Base-by-base conservation (phyloP, 2,888 invertebrate species). In the Orthosia incerta region DNA sequence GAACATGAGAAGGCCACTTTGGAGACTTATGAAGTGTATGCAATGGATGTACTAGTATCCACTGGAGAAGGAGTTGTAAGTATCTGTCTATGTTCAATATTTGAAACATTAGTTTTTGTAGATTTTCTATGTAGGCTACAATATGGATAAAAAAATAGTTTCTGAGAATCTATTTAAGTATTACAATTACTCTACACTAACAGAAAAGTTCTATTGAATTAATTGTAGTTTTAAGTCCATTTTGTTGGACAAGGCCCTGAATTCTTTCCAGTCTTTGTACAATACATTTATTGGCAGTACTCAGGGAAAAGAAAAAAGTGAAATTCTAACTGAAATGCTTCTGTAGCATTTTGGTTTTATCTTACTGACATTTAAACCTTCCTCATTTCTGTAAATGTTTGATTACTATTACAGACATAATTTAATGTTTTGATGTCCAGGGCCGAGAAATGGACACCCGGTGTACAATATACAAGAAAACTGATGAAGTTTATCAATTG, bases 391-490 rank as follows among this genome's bases (percentile, higher is more conserved):
- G 26, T 16, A 0, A 57, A 57, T 39, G 45, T 7, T 18, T n/a
- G 4, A 0, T 18, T 15, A 18, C 31, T 3, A 39, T 39, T 39
- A 39, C 39, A 69, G 5, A 16, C 26, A 59, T 11, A 51, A 20
- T 57, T 39, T 12, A 3, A 51, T 64, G 76, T 18, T 80, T 12
- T 76, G 12, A 15, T 74, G 90, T 90, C 55, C 89, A 98, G 97
- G 99, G 99, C 18, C 98, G 98, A 89, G 99, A 99, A 95, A 97
- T 98, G 95, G 99, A 99, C 88, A 98, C 99, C 46, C 97, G 99
- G 92, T 99, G 99, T 83, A 99, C 99, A 60, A 98, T 99, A 91
- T 99, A 98, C 96, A 99, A 99, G 96, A 99, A 99, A 97, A 99
- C 99, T 79, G 99, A 99, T 88, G 99, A 99, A 93, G 97, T 98